Base-by-base conservation (phyloP, 2,888 invertebrate genomes). In the Alloplasta piceator region DNA sequence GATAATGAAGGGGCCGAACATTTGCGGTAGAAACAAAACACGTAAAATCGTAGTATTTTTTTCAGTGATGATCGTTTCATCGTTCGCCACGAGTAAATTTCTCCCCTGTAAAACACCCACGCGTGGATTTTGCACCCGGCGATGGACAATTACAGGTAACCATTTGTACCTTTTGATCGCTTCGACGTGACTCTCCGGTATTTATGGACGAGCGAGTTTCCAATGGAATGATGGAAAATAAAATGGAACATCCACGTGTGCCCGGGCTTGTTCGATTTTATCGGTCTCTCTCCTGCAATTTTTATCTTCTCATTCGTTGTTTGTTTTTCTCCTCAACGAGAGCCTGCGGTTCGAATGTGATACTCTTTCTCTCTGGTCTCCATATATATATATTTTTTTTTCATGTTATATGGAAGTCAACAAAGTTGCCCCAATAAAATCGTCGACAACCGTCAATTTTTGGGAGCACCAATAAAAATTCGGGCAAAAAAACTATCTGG, bases 231-330 rank as follows among this genome's bases (percentile, higher is more conserved):
- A 39, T 43, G 60, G 68, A 73, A 80, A 64, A 80, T 76, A 68
- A 77, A 77, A 79, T 64, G 77, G 79, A 60, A 56, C 75, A 74
- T 82, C 82, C 78, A 73, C 78, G 76, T 79, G 66, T 73, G 64
- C 74, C 76, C 72, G 39, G 41, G 60, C 56, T 46, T 38, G 26
- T 43, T 36, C 12, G 67, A 64, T 68, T 36, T 56, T 64, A 12
- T 36, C 36, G 48, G 16, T 1, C 52, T 56, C 55, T 58, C 56
- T 56, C n/a, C 36, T 41, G 36, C 36, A 39, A 16, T 68, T 55
- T 43, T 46, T 58, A 48, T 26, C 7, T 46, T 14, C 50, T 38
- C 50, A 55, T 68, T 36, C 12, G 39, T 7, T 26, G 5, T 38
- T 58, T 16, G 36, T 56, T 39, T 61, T 60, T 55, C 38, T 55